Evolutionary conservation across 2,797 vertebrate genomes (phyloP).

Genomic region (Cynodonichthys magdalenae): DNA sequence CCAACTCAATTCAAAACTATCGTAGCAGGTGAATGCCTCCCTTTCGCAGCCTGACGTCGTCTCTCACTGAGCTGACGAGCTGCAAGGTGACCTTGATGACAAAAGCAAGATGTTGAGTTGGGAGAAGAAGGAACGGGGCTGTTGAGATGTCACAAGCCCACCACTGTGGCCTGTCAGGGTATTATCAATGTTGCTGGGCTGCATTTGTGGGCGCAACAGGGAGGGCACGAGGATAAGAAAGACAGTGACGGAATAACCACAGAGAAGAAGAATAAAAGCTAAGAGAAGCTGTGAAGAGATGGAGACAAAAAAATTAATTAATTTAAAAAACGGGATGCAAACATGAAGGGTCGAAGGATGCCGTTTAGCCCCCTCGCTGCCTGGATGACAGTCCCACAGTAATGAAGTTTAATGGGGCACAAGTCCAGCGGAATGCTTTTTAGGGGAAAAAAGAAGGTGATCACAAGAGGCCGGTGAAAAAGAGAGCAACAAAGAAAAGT

Average conservation of each 20-base stretch:
- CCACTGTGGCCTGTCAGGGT: conserved; percentile 73
- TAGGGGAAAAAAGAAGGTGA: conserved; percentile 41
- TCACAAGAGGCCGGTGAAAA: conserved; percentile 50
- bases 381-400: conserved; percentile 72
- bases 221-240: conserved; percentile 28
- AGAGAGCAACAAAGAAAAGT: conserved; percentile 47
- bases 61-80: conserved; percentile 21
- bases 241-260: conserved; percentile 57
- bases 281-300: conserved; percentile 45
- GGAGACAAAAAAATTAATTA: conserved; percentile 49
- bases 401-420: conserved; percentile 84
- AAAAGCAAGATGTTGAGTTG: conserved; percentile 49
- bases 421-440: conserved; percentile 32
- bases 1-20: background rate
- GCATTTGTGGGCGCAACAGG: conserved; percentile 46
- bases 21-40: conserved; percentile 52
- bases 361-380: conserved; percentile 58
- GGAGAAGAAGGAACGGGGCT: conserved; percentile 28
- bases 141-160: conserved; percentile 60
- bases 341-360: conserved; percentile 57
- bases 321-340: conserved; percentile 38
- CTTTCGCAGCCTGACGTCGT: conserved; percentile 44
- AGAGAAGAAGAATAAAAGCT: conserved; percentile 28
- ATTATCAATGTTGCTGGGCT: conserved; percentile 76
- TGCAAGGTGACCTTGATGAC: conserved; percentile 74